Evolutionary conservation across 2,888 invertebrate genomes (phyloP), one percentile per base, ranked within the genome.

Genomic region (Hermaeophaga mercurialis): DNA sequence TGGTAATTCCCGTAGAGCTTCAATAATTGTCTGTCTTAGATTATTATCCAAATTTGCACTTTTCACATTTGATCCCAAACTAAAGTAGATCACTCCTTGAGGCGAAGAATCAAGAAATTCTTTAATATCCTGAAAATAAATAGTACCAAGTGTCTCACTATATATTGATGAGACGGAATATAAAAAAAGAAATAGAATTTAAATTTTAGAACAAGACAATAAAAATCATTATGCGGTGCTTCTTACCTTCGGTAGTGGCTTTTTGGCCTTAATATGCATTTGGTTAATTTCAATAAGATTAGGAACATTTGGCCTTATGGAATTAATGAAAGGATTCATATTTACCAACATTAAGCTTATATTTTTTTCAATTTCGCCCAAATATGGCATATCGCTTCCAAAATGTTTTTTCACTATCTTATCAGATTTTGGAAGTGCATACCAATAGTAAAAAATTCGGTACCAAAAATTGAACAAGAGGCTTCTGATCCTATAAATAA

Each of bases 61-160:
- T 62, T 73, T 71, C 2, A 78, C 68, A 33, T 75, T 73, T 2
- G 79, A 75, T 3, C 80, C 80, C 54, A 80, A 68, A 62, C 78
- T 76, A 56, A 78, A 76, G 53, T 76, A 75, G 9, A 78, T 64
- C 1, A 74, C 74, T 3, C 79, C 79, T 39, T 75, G 64, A 34
- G 65, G 65, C 2, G 76, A 68, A 2, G 66, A 54, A 57, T 78
- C 76, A 56, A 78, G 57, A 61, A 71, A 70, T n/a, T 64, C 33
- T 63, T 76, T 60, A 11, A 78, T 59, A 53, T 77, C 75, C 78
- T 77, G 38, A 39, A 59, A 53, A 12, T 14, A 2, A 24, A 14
- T 24, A 0, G 50, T n/a, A n/a, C n/a, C n/a, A n/a, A n/a, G n/a
- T n/a, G n/a, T n/a, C n/a, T n/a, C n/a, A n/a, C n/a, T n/a, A n/a